phyloP scores from a whole-genome alignment of 1,140 invertebrate species.

The Drosophila nebulosa region DNA sequence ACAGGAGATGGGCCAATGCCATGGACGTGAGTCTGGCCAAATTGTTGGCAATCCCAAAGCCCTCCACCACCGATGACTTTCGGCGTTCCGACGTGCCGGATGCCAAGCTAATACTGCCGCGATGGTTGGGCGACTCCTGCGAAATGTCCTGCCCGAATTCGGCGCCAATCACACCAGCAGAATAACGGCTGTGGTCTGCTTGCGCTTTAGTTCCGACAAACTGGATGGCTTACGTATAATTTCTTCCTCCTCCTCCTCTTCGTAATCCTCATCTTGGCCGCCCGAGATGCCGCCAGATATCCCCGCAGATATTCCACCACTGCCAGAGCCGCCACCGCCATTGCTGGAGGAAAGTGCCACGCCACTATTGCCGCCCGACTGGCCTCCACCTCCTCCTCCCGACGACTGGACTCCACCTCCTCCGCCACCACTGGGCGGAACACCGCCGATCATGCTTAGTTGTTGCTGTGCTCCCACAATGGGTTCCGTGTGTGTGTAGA shows the following conservation, averaged over 20 bases:
- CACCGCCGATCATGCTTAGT: conserved; percentile 64
- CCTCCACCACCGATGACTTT: conserved; percentile 93
- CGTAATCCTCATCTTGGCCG: conserved; percentile 86
- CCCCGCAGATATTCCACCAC: not conserved
- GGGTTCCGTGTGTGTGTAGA: conserved; percentile 89
- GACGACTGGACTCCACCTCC: conserved; percentile 48
- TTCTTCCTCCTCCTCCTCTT: conserved; percentile 90
- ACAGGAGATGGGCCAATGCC: conserved; percentile 95
- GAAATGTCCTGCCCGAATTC: conserved; percentile 97
- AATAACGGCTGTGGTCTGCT: conserved; percentile 98
- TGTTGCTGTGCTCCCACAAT: conserved; percentile 83
- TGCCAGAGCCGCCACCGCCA: not conserved
- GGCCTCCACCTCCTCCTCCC: conserved; percentile 6
- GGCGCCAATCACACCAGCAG: conserved; percentile 97
- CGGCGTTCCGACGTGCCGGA: conserved; percentile 83
- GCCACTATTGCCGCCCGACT: not conserved
- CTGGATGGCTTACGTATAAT: conserved; percentile 91
- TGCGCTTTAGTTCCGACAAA: conserved; percentile 92
- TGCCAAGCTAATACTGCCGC: conserved; percentile 80
- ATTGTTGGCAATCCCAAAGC: conserved; percentile 94
- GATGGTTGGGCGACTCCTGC: conserved; percentile 83
- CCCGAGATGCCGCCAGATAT: not conserved
- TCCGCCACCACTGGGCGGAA: too few relatives aligned
- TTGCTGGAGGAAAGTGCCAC: conserved; percentile 1
- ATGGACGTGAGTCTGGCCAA: conserved; percentile 95